Conservation (phyloP, 2,797 vertebrate genomes). For the Sebastes cheni region DNA sequence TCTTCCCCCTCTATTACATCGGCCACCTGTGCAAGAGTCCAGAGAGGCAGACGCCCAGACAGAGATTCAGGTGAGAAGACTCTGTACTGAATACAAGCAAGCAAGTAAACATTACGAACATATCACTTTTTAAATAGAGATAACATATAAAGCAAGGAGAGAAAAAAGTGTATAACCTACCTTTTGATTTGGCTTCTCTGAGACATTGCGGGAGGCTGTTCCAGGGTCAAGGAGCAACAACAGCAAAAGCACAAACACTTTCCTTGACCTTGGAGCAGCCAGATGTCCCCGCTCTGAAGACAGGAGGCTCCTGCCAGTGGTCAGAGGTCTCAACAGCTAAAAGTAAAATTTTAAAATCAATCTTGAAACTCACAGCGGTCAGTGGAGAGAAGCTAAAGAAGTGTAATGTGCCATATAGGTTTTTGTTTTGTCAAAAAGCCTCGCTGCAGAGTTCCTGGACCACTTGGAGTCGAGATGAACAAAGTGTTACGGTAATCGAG, state of each 20-base stretch:
- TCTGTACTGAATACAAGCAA: not conserved
- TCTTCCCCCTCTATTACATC: slow-evolving; percentile 94
- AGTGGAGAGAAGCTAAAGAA: not conserved
- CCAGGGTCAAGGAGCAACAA: not conserved
- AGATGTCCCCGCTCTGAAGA: not conserved
- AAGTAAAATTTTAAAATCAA: not conserved
- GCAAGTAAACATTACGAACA: not conserved
- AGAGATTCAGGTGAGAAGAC: slow-evolving; percentile 91
- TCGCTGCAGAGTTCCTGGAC: not conserved
- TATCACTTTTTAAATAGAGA: not conserved
- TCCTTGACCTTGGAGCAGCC: not conserved
- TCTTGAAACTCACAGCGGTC: not conserved
- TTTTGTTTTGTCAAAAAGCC: not conserved
- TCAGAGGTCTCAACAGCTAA: not conserved
- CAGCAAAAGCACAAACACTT: too few relatives aligned
- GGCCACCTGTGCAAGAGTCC: slow-evolving; percentile 91
- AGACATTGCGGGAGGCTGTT: not conserved
- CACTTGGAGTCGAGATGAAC: not conserved
- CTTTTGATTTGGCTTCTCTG: not conserved
- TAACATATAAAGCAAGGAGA: not conserved
- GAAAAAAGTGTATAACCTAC: not conserved
- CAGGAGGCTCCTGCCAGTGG: not conserved
- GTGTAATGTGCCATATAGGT: not conserved
- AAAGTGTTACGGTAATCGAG: not conserved
- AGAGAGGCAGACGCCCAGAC: slow-evolving; percentile 91